phyloP scores from a whole-genome alignment of 2,888 invertebrate species.

The Augochlorella aurata region DNA sequence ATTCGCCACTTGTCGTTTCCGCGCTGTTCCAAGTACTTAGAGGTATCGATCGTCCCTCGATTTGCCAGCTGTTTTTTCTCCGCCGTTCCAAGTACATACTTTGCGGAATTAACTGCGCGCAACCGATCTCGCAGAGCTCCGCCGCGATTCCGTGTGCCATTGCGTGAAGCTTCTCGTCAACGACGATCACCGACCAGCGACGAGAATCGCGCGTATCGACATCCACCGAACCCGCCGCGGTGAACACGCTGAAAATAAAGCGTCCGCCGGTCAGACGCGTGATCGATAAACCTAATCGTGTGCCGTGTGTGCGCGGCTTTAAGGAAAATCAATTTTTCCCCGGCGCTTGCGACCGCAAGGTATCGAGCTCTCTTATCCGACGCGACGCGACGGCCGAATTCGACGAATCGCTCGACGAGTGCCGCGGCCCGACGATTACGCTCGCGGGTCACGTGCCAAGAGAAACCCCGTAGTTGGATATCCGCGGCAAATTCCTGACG shows the following conservation, averaged over 20 bases:
- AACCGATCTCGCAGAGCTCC: background rate
- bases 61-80: too few relatives aligned
- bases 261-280: background rate
- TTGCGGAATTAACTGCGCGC: too few relatives aligned
- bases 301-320: slow-evolving; percentile 18
- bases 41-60: background rate
- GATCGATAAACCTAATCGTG: background rate
- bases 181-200: background rate
- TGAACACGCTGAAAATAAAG: slow-evolving; percentile 7
- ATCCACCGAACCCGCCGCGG: slow-evolving; percentile 13
- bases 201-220: slow-evolving; percentile 19
- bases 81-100: too few relatives aligned
- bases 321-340: slow-evolving; percentile 36
- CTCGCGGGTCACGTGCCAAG: background rate
- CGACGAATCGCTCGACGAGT: background rate
- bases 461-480: background rate
- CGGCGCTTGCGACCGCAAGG: background rate
- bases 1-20: background rate
- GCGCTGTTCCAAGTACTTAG: background rate
- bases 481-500: background rate
- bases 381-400: background rate
- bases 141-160: background rate
- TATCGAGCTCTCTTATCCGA: background rate
- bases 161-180: slow-evolving; percentile 16
- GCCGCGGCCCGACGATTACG: background rate